Evolutionary conservation across 1,140 invertebrate genomes (phyloP).

Genomic region (Liolophura sinensis): DNA sequence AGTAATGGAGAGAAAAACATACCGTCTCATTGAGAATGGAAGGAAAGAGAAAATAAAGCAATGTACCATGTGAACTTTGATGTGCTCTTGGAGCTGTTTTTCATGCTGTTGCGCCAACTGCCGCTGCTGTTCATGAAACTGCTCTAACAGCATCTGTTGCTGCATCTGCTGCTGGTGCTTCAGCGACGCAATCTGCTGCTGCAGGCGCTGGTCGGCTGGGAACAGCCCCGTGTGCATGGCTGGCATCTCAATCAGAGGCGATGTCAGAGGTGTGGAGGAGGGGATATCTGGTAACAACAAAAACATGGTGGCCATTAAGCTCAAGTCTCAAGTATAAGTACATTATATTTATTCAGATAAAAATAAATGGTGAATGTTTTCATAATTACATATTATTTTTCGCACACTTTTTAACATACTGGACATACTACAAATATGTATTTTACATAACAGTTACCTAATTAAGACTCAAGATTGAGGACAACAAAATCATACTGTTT

Average conservation of each 20-base stretch:
- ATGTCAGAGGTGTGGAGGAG: constrained; percentile 62
- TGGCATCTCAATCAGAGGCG: constrained; percentile 60
- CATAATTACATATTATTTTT: too few species aligned
- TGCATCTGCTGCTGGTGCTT: constrained; percentile 90
- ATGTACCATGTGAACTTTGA: constrained; percentile 67
- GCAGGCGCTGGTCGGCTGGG: constrained; percentile 33
- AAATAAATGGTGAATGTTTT: too few species aligned
- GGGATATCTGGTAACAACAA: constrained; percentile 62
- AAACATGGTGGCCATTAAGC: not conserved
- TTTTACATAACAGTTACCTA: too few species aligned
- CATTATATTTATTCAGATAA: too few species aligned
- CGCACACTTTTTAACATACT: too few species aligned
- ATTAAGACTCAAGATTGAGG: too few species aligned
- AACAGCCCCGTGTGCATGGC: constrained; percentile 70
- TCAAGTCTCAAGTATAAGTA: too few species aligned
- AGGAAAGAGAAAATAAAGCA: too few species aligned
- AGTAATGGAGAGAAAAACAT: too few species aligned
- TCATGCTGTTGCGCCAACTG: constrained; percentile 87
- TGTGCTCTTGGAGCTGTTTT: constrained; percentile 82
- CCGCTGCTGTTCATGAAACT: constrained; percentile 85
- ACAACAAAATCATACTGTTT: too few species aligned
- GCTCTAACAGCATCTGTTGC: constrained; percentile 83
- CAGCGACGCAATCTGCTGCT: constrained; percentile 63
- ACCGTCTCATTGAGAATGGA: too few species aligned
- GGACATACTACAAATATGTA: too few species aligned